These are phyloP conservation scores for Dynastes tityus DNA, from an alignment of 2,888 invertebrate genomes.

Conservation along the genomic window DNA sequence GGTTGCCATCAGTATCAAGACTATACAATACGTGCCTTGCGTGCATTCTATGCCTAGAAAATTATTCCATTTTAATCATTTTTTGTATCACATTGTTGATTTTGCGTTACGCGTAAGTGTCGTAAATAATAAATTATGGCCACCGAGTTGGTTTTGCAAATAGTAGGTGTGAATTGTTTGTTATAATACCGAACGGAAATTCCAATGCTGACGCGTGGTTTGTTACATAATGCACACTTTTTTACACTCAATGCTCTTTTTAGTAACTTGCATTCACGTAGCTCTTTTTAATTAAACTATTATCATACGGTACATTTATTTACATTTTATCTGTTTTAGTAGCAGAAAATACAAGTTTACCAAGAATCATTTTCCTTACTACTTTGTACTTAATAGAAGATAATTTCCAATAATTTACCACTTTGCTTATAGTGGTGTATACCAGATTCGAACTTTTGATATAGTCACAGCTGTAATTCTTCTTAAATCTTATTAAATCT, in stretches of 20 bases:
- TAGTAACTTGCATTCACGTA: background rate
- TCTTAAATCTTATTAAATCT: too few species aligned
- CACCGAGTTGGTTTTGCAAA: background rate
- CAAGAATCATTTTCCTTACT: too few species aligned
- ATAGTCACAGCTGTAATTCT: too few species aligned
- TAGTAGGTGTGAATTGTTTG: conserved; percentile 41
- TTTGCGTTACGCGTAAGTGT: conserved; percentile 34
- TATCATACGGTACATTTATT: too few species aligned
- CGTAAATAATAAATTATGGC: conserved; percentile 20
- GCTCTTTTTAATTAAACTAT: too few species aligned
- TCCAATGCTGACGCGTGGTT: conserved; percentile 35
- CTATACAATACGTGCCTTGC: background rate
- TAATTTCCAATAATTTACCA: too few species aligned
- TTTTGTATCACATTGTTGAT: conserved; percentile 22
- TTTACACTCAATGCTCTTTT: background rate
- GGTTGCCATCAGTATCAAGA: conserved; percentile 27
- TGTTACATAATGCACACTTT: conserved; percentile 26
- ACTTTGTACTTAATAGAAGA: too few species aligned
- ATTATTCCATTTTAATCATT: conserved; percentile 9
- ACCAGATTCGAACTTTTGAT: too few species aligned
- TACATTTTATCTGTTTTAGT: too few species aligned
- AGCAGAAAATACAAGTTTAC: too few species aligned
- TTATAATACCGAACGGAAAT: conserved; percentile 38
- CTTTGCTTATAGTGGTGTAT: too few species aligned
- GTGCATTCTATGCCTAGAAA: conserved; percentile 15